phyloP scores from a whole-genome alignment of 2,888 invertebrate genomes.

The Scaptomyza flava region DNA sequence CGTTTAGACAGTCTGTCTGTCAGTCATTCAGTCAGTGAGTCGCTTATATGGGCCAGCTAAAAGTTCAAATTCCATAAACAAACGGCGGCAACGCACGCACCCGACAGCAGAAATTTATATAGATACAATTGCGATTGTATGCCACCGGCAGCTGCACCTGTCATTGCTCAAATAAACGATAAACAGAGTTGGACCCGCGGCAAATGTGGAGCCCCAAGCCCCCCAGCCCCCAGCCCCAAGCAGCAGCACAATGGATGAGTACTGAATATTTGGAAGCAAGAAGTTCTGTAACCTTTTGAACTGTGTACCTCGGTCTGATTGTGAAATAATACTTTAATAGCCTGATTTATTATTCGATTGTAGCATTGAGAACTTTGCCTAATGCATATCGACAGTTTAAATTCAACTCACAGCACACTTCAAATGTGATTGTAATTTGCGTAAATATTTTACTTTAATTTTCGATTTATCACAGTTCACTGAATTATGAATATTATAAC shows the following conservation, averaged over 20 bases:
- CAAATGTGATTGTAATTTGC: conserved; percentile 9
- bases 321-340: conserved; percentile 44
- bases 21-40: conserved; percentile 33
- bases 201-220: conserved; percentile 2
- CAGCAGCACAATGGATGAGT: conserved; percentile 58
- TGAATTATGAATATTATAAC: neutral
- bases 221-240: neutral
- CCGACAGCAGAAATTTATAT: conserved; percentile 34
- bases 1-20: conserved; percentile 27
- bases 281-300: conserved; percentile 65
- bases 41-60: conserved; percentile 46
- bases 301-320: conserved; percentile 47
- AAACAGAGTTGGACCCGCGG: conserved; percentile 59
- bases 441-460: conserved; percentile 1
- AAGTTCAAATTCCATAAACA: conserved; percentile 77
- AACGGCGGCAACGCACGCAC: conserved; percentile 58
- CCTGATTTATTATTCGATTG: conserved; percentile 35
- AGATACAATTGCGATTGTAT: conserved; percentile 54
- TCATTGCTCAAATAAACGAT: conserved; percentile 75
- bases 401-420: conserved; percentile 16
- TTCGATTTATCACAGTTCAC: neutral
- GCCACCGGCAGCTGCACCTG: conserved; percentile 74
- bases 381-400: conserved; percentile 13
- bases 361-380: conserved; percentile 5
- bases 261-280: conserved; percentile 57